These are phyloP conservation scores for Pseudanteris insignis DNA, from an alignment of 2,888 invertebrate genomes.

Conservation along the genomic window DNA sequence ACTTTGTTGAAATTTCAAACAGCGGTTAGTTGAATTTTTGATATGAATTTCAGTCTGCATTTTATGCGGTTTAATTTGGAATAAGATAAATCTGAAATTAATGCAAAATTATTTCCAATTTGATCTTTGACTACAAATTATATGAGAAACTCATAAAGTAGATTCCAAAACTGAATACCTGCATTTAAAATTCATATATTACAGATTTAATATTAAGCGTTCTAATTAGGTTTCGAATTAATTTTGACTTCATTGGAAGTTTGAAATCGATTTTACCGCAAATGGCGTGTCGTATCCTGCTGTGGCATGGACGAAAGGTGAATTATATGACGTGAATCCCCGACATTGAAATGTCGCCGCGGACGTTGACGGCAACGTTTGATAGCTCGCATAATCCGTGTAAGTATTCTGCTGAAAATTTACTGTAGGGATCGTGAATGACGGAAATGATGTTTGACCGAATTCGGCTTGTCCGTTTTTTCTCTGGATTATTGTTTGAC, in stretches of 20 bases:
- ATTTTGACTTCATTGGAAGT: too few relatives aligned
- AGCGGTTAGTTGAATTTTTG: constrained; percentile 32
- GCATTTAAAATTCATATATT: too few relatives aligned
- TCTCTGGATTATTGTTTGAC: constrained; percentile 61
- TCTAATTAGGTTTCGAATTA: too few relatives aligned
- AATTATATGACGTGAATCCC: constrained; percentile 54
- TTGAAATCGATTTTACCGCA: constrained; percentile 20
- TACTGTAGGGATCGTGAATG: constrained; percentile 47
- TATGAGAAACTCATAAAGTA: too few relatives aligned
- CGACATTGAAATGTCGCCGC: constrained; percentile 50
- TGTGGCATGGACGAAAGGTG: constrained; percentile 53
- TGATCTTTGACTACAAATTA: too few relatives aligned
- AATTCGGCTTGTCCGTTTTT: constrained; percentile 66
- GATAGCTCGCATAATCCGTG: constrained; percentile 50
- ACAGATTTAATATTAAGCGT: too few relatives aligned
- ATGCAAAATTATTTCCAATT: too few relatives aligned
- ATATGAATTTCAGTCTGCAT: constrained; percentile 26
- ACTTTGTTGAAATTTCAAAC: constrained; percentile 36
- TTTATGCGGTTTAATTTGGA: constrained; percentile 18
- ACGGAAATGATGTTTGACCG: constrained; percentile 58
- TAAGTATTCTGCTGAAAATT: constrained; percentile 49
- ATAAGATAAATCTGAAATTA: neutral
- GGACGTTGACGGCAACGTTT: constrained; percentile 59
- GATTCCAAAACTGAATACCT: too few relatives aligned
- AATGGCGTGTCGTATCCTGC: constrained; percentile 53